These are phyloP conservation scores for Archaeoteleia sp. DNA, from an alignment of 2,888 invertebrate species.

Conservation along the genomic window DNA sequence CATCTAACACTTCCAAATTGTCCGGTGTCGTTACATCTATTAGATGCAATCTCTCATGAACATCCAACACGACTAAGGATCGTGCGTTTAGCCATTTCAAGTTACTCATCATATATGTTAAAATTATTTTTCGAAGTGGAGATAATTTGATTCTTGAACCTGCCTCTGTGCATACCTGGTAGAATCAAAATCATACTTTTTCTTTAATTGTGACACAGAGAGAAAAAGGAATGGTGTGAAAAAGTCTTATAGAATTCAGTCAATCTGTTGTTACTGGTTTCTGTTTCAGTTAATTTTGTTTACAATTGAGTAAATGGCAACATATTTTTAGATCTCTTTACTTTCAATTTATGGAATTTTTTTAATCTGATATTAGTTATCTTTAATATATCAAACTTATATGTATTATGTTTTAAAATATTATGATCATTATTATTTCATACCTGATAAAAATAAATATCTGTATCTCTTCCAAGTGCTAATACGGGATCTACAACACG, in stretches of 20 bases:
- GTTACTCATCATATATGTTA: constrained; percentile 84
- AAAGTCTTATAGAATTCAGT: no score
- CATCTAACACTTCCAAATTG: constrained; percentile 88
- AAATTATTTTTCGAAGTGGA: constrained; percentile 83
- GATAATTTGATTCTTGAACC: constrained; percentile 78
- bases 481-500: constrained; percentile 88
- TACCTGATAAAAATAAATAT: constrained; percentile 90
- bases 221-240: no score
- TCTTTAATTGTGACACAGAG: no score
- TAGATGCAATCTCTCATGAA: constrained; percentile 88
- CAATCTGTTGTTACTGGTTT: no score
- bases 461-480: constrained; percentile 90
- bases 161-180: constrained; percentile 76
- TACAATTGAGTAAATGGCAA: no score
- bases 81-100: constrained; percentile 89
- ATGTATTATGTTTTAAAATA: constrained; percentile 6
- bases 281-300: no score
- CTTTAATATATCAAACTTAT: background rate
- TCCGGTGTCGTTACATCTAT: constrained; percentile 92
- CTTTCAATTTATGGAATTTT: no score
- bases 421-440: constrained; percentile 7
- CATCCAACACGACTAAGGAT: constrained; percentile 90
- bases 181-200: constrained; percentile 55
- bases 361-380: background rate
- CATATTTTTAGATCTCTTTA: no score